Conservation (phyloP, 2,113 vertebrate species). For the Corythornis vintsioides region DNA sequence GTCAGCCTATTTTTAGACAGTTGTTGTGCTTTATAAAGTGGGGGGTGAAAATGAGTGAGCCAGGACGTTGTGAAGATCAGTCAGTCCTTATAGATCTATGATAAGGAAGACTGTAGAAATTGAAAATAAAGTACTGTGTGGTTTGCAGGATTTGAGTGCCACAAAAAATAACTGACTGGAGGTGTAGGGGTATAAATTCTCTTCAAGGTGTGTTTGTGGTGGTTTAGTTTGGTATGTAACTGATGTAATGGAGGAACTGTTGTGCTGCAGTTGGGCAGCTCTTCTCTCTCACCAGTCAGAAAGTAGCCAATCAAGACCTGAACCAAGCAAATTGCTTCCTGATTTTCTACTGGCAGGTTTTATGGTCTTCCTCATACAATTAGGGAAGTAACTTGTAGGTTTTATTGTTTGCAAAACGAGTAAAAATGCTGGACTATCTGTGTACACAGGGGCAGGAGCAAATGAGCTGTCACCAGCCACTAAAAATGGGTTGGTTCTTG, state of each 20-base stretch:
- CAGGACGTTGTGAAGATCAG: not conserved
- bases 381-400: not conserved
- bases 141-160: not conserved
- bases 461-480: too few species aligned
- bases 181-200: fast-evolving
- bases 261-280: not conserved
- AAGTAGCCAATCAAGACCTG: not conserved
- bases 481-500: too few species aligned
- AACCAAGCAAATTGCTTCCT: not conserved
- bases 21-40: not conserved
- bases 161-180: not conserved
- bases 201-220: not conserved
- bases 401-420: not conserved
- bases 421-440: not conserved
- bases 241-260: not conserved
- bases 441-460: not conserved
- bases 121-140: not conserved
- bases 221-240: not conserved
- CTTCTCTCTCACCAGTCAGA: not conserved
- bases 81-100: not conserved
- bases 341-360: not conserved
- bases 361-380: not conserved
- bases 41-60: not conserved
- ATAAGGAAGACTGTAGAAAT: not conserved
- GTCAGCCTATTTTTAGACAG: not conserved